Conservation (phyloP, 2,888 invertebrate genomes). For the Asteroscopus sphinx region DNA sequence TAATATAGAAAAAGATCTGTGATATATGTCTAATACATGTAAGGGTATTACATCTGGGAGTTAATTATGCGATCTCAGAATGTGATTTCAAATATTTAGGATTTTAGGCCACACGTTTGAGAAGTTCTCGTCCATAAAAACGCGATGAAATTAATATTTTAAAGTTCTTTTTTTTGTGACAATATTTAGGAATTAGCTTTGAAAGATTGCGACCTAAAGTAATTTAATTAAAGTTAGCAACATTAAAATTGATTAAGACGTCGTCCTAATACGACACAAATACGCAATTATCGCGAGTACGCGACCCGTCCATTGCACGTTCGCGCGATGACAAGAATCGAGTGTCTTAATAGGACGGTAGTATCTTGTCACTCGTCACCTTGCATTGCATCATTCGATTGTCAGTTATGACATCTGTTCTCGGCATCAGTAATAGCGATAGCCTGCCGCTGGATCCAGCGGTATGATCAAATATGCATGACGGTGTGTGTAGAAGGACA, state of each 20-base stretch:
- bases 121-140: constrained; percentile 51
- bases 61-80: constrained; percentile 82
- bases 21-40: constrained; percentile 81
- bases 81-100: constrained; percentile 73
- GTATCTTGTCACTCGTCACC: too few relatives aligned
- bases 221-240: constrained; percentile 20
- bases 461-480: too few relatives aligned
- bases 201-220: constrained; percentile 11
- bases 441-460: too few relatives aligned
- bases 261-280: too few relatives aligned
- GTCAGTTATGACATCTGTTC: too few relatives aligned
- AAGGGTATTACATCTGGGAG: constrained; percentile 84
- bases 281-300: too few relatives aligned
- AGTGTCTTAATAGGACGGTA: too few relatives aligned
- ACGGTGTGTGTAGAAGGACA: too few relatives aligned
- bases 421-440: too few relatives aligned
- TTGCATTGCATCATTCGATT: too few relatives aligned
- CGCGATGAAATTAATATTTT: constrained; percentile 24
- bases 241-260: constrained; percentile 8
- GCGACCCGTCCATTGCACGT: too few relatives aligned
- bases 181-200: constrained; percentile 11
- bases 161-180: constrained; percentile 6
- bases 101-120: constrained; percentile 58
- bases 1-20: constrained; percentile 86
- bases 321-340: too few relatives aligned